A percentile compares a stretch with the other conserved stretches of the same genome.
phyloP scores from a whole-genome alignment of 2,797 vertebrate species.

The Cuniculus paca region DNA sequence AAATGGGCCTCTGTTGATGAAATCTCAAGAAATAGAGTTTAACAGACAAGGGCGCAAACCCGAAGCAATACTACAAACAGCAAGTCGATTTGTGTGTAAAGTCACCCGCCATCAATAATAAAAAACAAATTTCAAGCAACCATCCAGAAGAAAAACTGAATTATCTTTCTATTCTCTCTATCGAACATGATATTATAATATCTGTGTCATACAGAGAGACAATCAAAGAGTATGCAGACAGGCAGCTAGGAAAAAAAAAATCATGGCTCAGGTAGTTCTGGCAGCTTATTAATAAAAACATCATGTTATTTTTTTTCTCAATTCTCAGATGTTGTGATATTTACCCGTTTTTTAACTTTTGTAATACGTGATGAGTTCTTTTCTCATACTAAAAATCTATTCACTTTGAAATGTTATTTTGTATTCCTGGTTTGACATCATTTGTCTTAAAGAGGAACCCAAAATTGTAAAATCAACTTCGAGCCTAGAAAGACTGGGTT shows the following conservation, averaged over 20 bases:
- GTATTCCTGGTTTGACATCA: not conserved
- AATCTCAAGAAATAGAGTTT: constrained; percentile 18
- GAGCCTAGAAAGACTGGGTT: not conserved
- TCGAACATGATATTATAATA: not conserved
- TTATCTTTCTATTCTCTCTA: constrained; percentile 2
- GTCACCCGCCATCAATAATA: not conserved
- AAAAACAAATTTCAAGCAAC: constrained; percentile 51
- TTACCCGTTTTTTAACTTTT: constrained; percentile 31
- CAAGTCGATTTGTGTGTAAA: not conserved
- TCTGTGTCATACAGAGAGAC: not conserved
- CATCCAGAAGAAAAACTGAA: constrained; percentile 43
- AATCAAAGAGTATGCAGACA: not conserved
- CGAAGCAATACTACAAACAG: not conserved
- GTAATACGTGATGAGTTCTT: not conserved
- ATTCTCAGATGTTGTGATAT: not conserved
- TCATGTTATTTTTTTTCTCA: not conserved
- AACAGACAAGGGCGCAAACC: not conserved
- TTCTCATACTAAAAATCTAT: not conserved
- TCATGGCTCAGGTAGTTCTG: not conserved
- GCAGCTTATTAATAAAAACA: not conserved
- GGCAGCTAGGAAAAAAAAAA: not conserved
- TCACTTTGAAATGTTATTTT: constrained; percentile 25
- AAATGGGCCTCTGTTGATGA: not conserved
- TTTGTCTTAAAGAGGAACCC: not conserved
- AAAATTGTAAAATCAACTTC: not conserved